Conservation (phyloP, 2,888 invertebrate genomes). For the Gibbula magus region DNA sequence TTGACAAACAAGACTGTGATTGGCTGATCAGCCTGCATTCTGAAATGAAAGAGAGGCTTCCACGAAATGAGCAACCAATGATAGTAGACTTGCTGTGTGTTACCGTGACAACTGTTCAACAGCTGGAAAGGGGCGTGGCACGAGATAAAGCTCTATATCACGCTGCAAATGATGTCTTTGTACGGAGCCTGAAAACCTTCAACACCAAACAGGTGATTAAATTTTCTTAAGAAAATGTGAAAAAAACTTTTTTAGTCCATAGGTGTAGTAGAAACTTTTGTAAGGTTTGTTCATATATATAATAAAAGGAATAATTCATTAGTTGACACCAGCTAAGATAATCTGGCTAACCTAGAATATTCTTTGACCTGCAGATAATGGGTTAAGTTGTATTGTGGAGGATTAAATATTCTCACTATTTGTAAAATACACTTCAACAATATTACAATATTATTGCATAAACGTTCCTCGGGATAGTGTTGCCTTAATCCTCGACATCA, state of each 20-base stretch:
- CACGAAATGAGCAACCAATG: constrained; percentile 78
- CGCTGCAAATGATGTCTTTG: constrained; percentile 48
- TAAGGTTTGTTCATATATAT: too few relatives aligned
- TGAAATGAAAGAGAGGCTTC: constrained; percentile 45
- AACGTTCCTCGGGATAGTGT: too few relatives aligned
- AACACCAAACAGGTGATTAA: constrained; percentile 44
- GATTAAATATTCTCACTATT: too few relatives aligned
- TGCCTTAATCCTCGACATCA: too few relatives aligned
- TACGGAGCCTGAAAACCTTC: constrained; percentile 43
- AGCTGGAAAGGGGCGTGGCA: constrained; percentile 39
- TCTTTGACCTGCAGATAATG: too few relatives aligned
- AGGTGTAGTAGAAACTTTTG: too few relatives aligned
- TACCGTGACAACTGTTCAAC: constrained; percentile 77
- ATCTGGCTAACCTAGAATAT: too few relatives aligned
- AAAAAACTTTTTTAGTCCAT: too few relatives aligned
- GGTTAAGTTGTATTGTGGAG: too few relatives aligned
- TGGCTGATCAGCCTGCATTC: constrained; percentile 58
- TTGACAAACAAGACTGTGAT: constrained; percentile 51
- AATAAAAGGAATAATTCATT: too few relatives aligned
- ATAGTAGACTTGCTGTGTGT: constrained; percentile 82
- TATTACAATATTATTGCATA: background rate
- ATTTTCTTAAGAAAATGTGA: background rate
- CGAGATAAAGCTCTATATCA: constrained; percentile 36
- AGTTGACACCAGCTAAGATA: too few relatives aligned
- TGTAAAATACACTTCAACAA: too few relatives aligned